Base-by-base conservation (phyloP, 1,140 invertebrate species). In the Platyscapa corneri region DNA sequence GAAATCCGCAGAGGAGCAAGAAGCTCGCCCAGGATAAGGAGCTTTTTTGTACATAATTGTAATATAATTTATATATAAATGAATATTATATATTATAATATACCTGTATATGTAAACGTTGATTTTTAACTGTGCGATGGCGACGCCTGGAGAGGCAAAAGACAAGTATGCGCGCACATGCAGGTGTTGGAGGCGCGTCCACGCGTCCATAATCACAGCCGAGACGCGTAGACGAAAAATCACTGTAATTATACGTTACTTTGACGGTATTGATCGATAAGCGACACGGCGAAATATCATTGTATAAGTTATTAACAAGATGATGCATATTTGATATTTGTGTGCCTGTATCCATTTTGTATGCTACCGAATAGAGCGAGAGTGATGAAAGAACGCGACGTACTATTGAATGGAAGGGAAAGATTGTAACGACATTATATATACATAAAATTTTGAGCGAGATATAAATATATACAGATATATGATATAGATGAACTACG, bases 271-370 rank as follows among this genome's bases (percentile, higher is more conserved):
- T 32, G 37, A 83, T 76, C 23, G 82, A 64, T 76, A 46, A 37
- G 53, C 49, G 65, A 82, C 16, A 23, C 65, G 83, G 32, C 27
- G 64, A n/a, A 32, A 23, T 18, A 27, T 78, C 82, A 42, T n/a
- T n/a, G n/a, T n/a, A n/a, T n/a, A 77, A 77, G 34, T 64, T 77
- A 77, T 79, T 42, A 79, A 42, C 34, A 53, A 60, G 34, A 72
- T 46, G 89, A 92, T 90, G 91, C 92, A 91, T 92, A 92, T 93
- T 92, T 92, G 91, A 93, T 93, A 93, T 93, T 91, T 92, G 92
- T 93, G 92, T 93, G 92, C 92, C 92, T 93, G 92, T 92, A 93
- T 91, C 89, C 90, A 64, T 92, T 92, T 93, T 93, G 91, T 92
- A 82, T 92, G 91, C 92, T 92, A 92, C 87, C 89, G 88, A 92